Evolutionary conservation across 1,140 invertebrate species (phyloP).

Genomic region (Galleria mellonella): DNA sequence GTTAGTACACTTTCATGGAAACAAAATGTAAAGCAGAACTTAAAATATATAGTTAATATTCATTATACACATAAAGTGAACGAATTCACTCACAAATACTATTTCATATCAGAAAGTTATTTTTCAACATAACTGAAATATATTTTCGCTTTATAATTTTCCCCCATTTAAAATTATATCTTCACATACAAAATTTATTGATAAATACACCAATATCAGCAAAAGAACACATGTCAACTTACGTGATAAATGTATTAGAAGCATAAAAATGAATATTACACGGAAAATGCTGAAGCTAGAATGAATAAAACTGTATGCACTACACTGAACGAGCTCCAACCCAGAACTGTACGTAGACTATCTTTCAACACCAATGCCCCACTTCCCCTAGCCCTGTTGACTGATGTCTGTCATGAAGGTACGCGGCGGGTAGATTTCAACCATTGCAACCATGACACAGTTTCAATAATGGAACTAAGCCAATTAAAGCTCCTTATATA

Average conservation of each 20-base stretch:
- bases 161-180: too few relatives aligned
- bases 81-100: too few relatives aligned
- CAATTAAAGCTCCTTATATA: slow-evolving; percentile 16
- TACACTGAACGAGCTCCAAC: slow-evolving; percentile 14
- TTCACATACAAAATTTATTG: too few relatives aligned
- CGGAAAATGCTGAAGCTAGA: background rate
- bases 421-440: slow-evolving; percentile 17
- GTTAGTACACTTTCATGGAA: slow-evolving; percentile 76
- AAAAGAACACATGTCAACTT: background rate
- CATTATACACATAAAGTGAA: too few relatives aligned
- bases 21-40: background rate
- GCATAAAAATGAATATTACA: too few relatives aligned
- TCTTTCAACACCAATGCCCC: slow-evolving; percentile 23
- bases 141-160: too few relatives aligned
- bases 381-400: slow-evolving; percentile 20
- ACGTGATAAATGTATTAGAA: background rate
- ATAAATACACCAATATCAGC: background rate
- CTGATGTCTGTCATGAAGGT: slow-evolving; percentile 29
- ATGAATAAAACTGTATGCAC: slow-evolving; percentile 7
- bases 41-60: too few relatives aligned
- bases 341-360: slow-evolving; percentile 25
- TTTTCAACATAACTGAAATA: too few relatives aligned
- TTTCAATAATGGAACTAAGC: slow-evolving; percentile 25
- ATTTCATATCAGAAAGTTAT: too few relatives aligned
- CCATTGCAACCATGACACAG: slow-evolving; percentile 40